Base-by-base conservation (phyloP, 2,888 invertebrate species). In the Lepeophtheirus nordmannii region DNA sequence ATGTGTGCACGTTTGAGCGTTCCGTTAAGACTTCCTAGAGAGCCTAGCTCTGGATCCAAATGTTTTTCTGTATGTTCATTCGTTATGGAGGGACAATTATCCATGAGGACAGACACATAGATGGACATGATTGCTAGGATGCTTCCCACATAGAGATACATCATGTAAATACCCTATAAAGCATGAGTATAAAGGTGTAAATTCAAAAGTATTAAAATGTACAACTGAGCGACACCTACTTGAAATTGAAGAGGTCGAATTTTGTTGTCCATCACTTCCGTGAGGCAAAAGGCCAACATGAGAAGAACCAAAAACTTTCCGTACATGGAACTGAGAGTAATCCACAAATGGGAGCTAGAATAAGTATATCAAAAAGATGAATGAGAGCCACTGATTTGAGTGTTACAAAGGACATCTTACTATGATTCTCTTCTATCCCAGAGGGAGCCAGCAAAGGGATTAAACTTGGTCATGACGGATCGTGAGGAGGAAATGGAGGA, bases 61-160 rank as follows among this genome's bases (percentile, higher is more conserved):
- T 68, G 58, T 10, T 22, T 41, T 22, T 63, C 63, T 5, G 22
- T 3, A 58, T 70, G 69, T 39, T 71, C 69, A 40, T 69, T 70
- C 12, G 72, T 72, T 39, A 78, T 71, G 59, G 77, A 77, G 10
- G 78, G 75, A 68, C 79, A 80, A 70, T 78, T 78, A 73, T 80
- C 79, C 53, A 79, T 72, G 69, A 80, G 72, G 20, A 80, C 78
- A 74, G 79, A 78, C 68, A 80, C 75, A 73, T 80, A 80, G 71
- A 80, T 80, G 70, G 78, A 77, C 70, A 80, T 77, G 70, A 80
- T 79, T 67, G 80, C 79, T 3, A 78, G 75, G 68, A 80, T 78
- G 69, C 79, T 78, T 2, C 79, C 80, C 64, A 80, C 77, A 73
- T 80, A 78, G 56, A 80, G 75, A 71, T 79, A 80, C 76, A 80